phyloP scores from a whole-genome alignment of 2,888 invertebrate genomes.

The Syrista parreyssii region DNA sequence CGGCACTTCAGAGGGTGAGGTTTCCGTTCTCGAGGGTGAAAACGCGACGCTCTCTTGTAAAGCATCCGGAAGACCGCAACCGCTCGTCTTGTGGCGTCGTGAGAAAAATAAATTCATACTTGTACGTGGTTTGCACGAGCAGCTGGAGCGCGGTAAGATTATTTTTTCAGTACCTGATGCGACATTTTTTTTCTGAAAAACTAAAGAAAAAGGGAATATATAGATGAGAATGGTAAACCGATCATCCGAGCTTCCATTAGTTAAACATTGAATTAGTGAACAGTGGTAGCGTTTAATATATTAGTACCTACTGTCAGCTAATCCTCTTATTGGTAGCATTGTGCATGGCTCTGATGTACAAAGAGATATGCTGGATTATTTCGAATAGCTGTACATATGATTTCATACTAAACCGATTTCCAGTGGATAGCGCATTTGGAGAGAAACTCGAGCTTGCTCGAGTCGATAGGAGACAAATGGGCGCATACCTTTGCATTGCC shows the following conservation, averaged over 20 bases:
- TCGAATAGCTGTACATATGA: background rate
- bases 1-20: conserved; percentile 78
- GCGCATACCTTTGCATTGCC: conserved; percentile 81
- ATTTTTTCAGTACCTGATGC: conserved; percentile 25
- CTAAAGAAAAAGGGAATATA: background rate
- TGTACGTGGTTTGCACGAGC: conserved; percentile 51
- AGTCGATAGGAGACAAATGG: conserved; percentile 79
- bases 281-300: background rate
- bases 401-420: conserved; percentile 22
- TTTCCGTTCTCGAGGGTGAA: conserved; percentile 79
- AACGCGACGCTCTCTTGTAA: conserved; percentile 80
- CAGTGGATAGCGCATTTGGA: conserved; percentile 75
- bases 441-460: conserved; percentile 74
- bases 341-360: background rate
- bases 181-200: background rate
- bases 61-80: conserved; percentile 79
- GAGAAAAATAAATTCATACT: conserved; percentile 56
- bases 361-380: background rate
- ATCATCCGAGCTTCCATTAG: background rate
- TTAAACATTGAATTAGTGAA: background rate
- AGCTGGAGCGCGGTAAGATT: conserved; percentile 29
- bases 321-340: background rate
- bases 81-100: conserved; percentile 69
- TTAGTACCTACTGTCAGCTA: background rate
- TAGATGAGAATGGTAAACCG: background rate